Base-by-base conservation (phyloP, 2,888 invertebrate genomes). In the Tipula helvola region DNA sequence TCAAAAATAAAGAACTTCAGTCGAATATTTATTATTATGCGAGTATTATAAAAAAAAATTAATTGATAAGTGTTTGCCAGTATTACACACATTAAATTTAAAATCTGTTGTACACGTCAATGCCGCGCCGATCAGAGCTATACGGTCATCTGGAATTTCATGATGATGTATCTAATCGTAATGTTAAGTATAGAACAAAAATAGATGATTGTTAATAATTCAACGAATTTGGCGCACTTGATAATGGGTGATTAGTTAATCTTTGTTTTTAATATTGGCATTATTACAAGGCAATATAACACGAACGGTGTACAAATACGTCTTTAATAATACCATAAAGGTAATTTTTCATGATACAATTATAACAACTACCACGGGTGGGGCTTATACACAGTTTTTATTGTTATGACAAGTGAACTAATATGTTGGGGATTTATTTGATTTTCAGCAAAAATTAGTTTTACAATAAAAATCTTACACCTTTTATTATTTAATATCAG, bases 41-140 rank as follows among this genome's bases (percentile, higher is more conserved):
- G 28, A 71, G 71, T 71, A 71, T 52, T 4, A 2, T 18, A 7
- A 18, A 57, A 52, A 10, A 52, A 71, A 71, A 39, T 39, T 7
- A 71, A 71, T 28, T 71, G 71, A 71, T 71, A 71, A 71, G 71
- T 71, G 71, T 71, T 71, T 71, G 71, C 71, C 71, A 71, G 71
- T 71, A 71, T 71, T 71, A 71, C 71, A 71, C 71, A 71, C 71
- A 71, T 71, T 71, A 71, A 28, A 71, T 28, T 71, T 28, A 28
- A 71, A 71, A 71, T 71, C 71, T 71, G 71, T 71, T 71, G 71
- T 71, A 71, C 71, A 71, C 71, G 71, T 71, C 71, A 71, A 71
- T 71, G 71, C 71, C 71, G 12, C 71, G 28, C 28, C 28, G 71
- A 71, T 28, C 71, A 2, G 18, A 71, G 10, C 5, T 7, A 39